phyloP scores from a whole-genome alignment of 2,113 vertebrate genomes.

The Dermatemys mawii region DNA sequence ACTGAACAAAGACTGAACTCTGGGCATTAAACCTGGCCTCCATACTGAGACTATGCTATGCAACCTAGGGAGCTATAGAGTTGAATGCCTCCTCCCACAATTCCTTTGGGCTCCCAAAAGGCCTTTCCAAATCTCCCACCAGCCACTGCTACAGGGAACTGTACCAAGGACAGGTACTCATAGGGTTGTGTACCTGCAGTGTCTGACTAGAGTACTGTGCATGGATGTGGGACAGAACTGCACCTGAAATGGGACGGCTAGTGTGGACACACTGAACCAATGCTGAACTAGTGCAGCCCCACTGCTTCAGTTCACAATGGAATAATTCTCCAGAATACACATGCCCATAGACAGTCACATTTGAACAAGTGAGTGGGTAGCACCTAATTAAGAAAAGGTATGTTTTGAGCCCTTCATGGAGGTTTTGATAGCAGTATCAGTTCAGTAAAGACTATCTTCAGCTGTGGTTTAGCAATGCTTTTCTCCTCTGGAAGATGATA shows the following conservation, averaged over 20 bases:
- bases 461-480: neutral
- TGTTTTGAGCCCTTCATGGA: neutral
- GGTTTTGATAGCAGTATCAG: neutral
- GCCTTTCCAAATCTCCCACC: neutral
- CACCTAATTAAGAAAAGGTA: neutral
- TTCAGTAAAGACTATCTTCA: neutral
- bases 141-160: neutral
- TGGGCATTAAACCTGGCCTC: neutral
- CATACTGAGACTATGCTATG: neutral
- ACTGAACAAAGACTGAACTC: neutral
- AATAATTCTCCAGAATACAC: neutral
- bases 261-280: neutral
- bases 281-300: neutral
- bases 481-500: neutral
- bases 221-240: neutral
- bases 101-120: neutral
- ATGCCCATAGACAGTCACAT: neutral
- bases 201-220: neutral
- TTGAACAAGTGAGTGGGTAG: neutral
- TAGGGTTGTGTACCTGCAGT: neutral
- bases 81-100: neutral
- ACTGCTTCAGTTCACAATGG: neutral
- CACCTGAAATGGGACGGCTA: neutral
- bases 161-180: neutral
- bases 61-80: neutral